These are phyloP conservation scores for Drosophila persimilis DNA, from an alignment of 1,140 invertebrate genomes.

Conservation along the genomic window DNA sequence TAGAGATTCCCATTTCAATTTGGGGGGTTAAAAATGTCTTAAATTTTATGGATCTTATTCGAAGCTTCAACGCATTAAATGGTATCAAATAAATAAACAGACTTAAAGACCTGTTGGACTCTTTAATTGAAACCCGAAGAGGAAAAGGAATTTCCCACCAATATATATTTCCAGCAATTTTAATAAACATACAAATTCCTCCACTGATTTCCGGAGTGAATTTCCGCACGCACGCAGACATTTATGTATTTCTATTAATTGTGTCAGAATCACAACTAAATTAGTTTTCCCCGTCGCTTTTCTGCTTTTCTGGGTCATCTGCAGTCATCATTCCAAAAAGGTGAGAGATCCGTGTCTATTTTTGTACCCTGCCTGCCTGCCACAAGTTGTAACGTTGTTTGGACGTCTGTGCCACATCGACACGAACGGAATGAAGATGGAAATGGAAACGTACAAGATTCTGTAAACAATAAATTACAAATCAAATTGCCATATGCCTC, in stretches of 20 bases:
- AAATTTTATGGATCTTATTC: slow-evolving; percentile 29
- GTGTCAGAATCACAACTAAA: slow-evolving; percentile 48
- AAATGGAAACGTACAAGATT: slow-evolving; percentile 31
- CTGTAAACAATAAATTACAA: slow-evolving; percentile 64
- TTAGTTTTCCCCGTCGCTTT: slow-evolving; percentile 34
- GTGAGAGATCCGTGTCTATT: slow-evolving; percentile 33
- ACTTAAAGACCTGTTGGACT: slow-evolving; percentile 25
- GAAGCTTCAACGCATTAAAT: neutral
- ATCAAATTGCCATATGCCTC: slow-evolving; percentile 54
- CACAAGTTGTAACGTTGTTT: slow-evolving; percentile 53
- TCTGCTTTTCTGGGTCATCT: slow-evolving; percentile 36
- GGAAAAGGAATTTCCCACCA: neutral
- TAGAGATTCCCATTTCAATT: neutral
- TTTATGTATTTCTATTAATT: slow-evolving; percentile 58
- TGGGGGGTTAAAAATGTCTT: slow-evolving; percentile 32
- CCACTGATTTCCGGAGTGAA: slow-evolving; percentile 4
- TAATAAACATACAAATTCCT: slow-evolving; percentile 19
- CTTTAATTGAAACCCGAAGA: slow-evolving; percentile 4
- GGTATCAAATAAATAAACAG: slow-evolving; percentile 35
- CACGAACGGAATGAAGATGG: slow-evolving; percentile 18
- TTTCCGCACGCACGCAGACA: neutral
- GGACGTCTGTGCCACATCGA: slow-evolving; percentile 17
- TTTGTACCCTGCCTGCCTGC: slow-evolving; percentile 21
- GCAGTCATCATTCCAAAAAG: slow-evolving; percentile 44
- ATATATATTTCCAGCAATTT: slow-evolving; percentile 6